These are phyloP conservation scores for Pogonophryne albipinna DNA, from an alignment of 2,797 vertebrate genomes.

Conservation along the genomic window DNA sequence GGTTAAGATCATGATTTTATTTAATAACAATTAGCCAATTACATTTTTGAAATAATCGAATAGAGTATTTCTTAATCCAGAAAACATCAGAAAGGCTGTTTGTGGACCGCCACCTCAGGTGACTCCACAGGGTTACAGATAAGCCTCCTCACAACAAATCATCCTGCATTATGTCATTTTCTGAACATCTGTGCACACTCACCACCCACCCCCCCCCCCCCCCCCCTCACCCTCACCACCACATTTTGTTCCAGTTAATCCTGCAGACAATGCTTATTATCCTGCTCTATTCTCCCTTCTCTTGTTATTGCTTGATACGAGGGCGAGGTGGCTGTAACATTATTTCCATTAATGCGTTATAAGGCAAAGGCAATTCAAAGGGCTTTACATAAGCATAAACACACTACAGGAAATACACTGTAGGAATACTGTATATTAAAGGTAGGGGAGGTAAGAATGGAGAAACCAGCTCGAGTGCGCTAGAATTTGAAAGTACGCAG, in stretches of 20 bases:
- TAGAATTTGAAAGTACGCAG: no score
- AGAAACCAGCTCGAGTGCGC: no score
- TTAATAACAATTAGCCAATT: no score
- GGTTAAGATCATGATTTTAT: no score
- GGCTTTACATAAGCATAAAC: no score
- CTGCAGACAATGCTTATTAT: constrained; percentile 55
- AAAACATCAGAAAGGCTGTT: no score
- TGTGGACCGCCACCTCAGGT: constrained; percentile 27
- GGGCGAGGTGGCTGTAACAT: neutral
- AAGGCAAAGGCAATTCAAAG: neutral
- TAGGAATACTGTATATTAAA: no score
- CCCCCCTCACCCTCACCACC: neutral
- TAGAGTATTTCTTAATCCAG: no score
- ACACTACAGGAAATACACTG: no score
- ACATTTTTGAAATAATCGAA: no score
- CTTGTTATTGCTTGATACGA: neutral
- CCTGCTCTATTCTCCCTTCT: neutral
- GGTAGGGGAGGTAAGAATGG: no score
- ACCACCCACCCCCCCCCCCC: constrained; percentile 10
- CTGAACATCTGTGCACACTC: constrained; percentile 54
- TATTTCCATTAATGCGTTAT: neutral
- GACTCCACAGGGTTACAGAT: constrained; percentile 25
- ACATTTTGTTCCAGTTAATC: constrained; percentile 52
- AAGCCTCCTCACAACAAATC: constrained; percentile 35
- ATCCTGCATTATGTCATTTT: constrained; percentile 46